Base-by-base conservation (phyloP, 2,888 invertebrate species). In the Desoria tigrina region DNA sequence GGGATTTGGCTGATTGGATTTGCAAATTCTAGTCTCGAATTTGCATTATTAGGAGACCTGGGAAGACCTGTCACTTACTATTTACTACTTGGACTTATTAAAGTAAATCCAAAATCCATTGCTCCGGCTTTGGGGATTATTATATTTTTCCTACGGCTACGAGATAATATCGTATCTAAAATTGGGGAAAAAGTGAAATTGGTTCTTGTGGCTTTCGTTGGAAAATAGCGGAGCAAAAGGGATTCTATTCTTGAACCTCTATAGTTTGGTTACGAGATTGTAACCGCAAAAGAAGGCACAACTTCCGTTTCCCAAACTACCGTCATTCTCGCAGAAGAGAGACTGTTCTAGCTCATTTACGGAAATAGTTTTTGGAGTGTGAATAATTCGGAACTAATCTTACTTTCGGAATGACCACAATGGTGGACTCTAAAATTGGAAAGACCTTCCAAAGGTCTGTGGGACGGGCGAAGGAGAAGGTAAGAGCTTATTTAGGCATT, bases 401-500 rank as follows among this genome's bases (percentile, higher is more conserved):
- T 32, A 6, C 21, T n/a, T 45, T 4, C 16, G 45, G 45, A 59
- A 74, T 73, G 73, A 69, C 73, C 68, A 74, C 73, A n/a, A 72
- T 72, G 71, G 73, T 71, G 65, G 73, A 76, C 64, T 73, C 73
- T 50, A 76, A 76, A 65, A 66, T 76, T 56, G 74, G 70, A 39
- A 76, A 76, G 71, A 68, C 71, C 58, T 70, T 76, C 54, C 71
- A 71, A 64, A 72, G 72, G 65, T 72, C 72, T 50, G 73, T 76
- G 45, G 76, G 76, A 72, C 73, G 76, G 60, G 76, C 76, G 58
- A 76, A 76, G 68, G 76, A 76, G 64, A 76, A 76, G 74, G 76
- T 76, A 71, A 69, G 65, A 28, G 32, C 7, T 42, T 24, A 54
- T 18, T 14, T 32, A 32, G 6, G 11, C 32, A 32, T 11, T 4